Conservation (phyloP, 2,113 vertebrate species). For the human region GRCh38 chr20:42936501-42937000, state of each 20-base stretch:
- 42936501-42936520: no score
- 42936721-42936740: background rate
- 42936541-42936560: background rate
- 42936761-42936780: background rate
- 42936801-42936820: background rate
- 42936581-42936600: background rate
- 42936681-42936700: background rate
- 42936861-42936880: background rate
- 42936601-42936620: background rate
- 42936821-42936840: background rate
- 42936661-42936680: background rate
- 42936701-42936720: background rate
- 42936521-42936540: background rate
- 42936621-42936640: background rate
- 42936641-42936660: background rate
- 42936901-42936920: background rate
- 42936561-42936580: background rate
- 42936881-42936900: background rate
- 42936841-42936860: background rate
- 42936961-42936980: fast-evolving
- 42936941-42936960: background rate
- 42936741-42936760: background rate
- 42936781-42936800: background rate
- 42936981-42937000: background rate
- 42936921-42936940: background rate